Percentiles rank a stretch among this genome's conserved stretches.
Evolutionary conservation across 2,113 vertebrate genomes (phyloP).

Genomic region (Morphnarchus princeps): DNA sequence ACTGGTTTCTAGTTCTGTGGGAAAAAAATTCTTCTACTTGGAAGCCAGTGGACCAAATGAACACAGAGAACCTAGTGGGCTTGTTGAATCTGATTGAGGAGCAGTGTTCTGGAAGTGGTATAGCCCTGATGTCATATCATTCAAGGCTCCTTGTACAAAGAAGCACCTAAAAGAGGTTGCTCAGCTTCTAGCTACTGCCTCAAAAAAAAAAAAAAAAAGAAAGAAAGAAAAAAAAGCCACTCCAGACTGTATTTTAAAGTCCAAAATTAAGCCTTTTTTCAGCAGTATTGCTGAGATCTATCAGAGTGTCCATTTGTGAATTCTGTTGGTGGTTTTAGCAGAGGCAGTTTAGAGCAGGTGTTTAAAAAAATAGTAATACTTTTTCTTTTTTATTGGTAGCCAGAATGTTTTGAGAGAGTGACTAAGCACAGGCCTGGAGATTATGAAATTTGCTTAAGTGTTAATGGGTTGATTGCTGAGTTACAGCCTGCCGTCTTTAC

Average conservation of each 20-base stretch:
- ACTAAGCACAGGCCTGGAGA: constrained; percentile 85
- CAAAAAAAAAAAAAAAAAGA: not conserved
- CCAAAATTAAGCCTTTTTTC: not conserved
- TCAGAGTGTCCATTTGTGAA: not conserved
- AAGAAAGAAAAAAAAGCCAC: not conserved
- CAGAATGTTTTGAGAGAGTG: constrained; percentile 73
- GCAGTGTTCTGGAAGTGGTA: not conserved
- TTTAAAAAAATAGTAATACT: not conserved
- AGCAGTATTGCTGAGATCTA: not conserved
- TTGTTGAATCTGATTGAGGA: not conserved
- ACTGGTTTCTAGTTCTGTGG: not conserved
- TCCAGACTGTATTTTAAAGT: not conserved
- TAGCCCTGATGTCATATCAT: not conserved
- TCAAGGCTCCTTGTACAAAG: constrained; percentile 11
- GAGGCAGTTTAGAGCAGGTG: not conserved
- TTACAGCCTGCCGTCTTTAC: constrained; percentile 80
- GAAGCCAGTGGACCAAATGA: not conserved
- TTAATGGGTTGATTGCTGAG: constrained; percentile 92
- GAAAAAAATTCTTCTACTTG: not conserved
- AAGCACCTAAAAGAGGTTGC: not conserved
- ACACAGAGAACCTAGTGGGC: not conserved
- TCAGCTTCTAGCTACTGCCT: not conserved
- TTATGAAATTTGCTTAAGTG: constrained; percentile 98
- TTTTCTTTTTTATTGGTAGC: constrained; percentile 18
- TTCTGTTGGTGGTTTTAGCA: not conserved